Conservation (phyloP, 37 sponge, comb jelly and placozoan species). For the Cladorhizidae sp. region DNA sequence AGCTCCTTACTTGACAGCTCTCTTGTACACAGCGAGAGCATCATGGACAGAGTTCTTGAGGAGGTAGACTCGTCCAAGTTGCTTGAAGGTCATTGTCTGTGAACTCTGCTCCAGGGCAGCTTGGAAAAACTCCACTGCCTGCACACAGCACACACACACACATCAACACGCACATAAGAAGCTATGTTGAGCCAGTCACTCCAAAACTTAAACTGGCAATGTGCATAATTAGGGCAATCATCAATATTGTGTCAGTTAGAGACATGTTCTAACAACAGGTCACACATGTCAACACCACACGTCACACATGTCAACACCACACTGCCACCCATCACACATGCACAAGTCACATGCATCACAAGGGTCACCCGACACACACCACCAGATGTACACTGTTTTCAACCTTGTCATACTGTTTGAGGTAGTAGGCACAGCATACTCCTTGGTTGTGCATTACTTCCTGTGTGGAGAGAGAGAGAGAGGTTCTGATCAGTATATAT, state of each 20-base stretch:
- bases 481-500: no score
- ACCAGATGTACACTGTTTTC: no score
- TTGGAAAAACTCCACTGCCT: conserved; percentile 81
- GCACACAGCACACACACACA: no score
- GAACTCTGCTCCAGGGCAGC: conserved; percentile 64
- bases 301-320: neutral
- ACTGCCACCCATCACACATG: no score
- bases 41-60: conserved; percentile 30
- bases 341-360: neutral
- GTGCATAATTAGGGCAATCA: neutral
- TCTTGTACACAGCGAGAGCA: conserved; percentile 76
- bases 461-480: conserved; percentile 3
- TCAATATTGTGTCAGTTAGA: no score
- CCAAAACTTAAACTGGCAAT: neutral
- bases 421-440: conserved; percentile 78
- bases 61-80: conserved; percentile 84
- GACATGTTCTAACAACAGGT: no score
- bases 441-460: conserved; percentile 90
- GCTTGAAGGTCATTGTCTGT: conserved; percentile 72
- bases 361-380: neutral
- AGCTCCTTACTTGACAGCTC: conserved; percentile 69
- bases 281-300: neutral
- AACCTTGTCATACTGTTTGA: conserved; percentile 78
- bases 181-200: neutral
- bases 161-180: conserved; percentile 10